Evolutionary conservation across 2,797 vertebrate genomes (phyloP).

Genomic region (Arrhamphus sclerolepis): DNA sequence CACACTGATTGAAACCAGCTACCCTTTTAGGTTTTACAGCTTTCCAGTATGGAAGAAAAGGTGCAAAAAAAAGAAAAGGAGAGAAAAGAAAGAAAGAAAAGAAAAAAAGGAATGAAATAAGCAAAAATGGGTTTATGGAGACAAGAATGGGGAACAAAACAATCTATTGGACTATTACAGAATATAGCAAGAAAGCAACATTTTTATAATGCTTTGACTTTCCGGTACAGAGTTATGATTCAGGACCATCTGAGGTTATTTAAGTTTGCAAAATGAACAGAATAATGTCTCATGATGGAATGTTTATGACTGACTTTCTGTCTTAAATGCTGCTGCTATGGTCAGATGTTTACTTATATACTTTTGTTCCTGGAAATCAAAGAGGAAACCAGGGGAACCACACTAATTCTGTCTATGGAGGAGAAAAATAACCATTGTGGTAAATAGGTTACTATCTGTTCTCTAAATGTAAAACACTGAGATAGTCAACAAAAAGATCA

Average conservation of each 20-base stretch:
- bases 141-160: slow-evolving; percentile 5
- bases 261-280: not conserved
- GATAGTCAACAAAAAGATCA: too few species aligned
- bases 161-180: not conserved
- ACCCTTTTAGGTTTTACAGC: slow-evolving; percentile 46
- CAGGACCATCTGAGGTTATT: not conserved
- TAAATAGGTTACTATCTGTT: too few species aligned
- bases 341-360: too few species aligned
- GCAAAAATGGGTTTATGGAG: slow-evolving; percentile 16
- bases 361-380: too few species aligned
- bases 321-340: too few species aligned
- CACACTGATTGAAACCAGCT: slow-evolving; percentile 49
- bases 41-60: slow-evolving; percentile 29
- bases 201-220: not conserved
- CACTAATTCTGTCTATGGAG: too few species aligned
- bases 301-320: not conserved
- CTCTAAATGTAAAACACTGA: too few species aligned
- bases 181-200: not conserved
- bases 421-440: too few species aligned
- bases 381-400: too few species aligned
- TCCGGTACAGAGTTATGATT: not conserved
- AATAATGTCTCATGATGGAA: too few species aligned
- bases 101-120: slow-evolving; percentile 19
- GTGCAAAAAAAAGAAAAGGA: not conserved
- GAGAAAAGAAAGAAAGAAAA: slow-evolving; percentile 15